Evolutionary conservation across 2,797 vertebrate genomes (phyloP).

Genomic region (Triplophysa yarkandensis): DNA sequence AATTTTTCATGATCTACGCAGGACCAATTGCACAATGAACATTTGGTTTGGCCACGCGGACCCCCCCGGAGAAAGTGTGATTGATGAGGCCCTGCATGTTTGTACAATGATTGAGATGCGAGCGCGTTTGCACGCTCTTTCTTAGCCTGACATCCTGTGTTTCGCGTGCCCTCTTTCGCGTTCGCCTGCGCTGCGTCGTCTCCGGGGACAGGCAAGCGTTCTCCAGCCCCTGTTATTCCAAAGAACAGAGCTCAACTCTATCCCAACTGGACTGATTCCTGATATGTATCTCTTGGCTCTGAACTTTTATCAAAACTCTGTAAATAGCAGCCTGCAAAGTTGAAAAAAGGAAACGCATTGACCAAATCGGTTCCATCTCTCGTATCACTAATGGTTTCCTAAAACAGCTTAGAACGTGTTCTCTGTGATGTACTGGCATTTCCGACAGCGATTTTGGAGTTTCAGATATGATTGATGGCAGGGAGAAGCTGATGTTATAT

Average conservation of each 20-base stretch:
- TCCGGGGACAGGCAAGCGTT: constrained; percentile 19
- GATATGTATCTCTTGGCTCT: constrained; percentile 72
- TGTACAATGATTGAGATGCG: constrained; percentile 46
- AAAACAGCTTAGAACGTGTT: constrained; percentile 58
- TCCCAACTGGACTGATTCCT: constrained; percentile 57
- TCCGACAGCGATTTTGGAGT: constrained; percentile 58
- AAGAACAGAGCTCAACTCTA: constrained; percentile 51
- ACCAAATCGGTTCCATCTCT: constrained; percentile 68
- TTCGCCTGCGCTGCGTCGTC: constrained; percentile 37
- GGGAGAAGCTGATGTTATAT: constrained; percentile 50
- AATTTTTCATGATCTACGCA: constrained; percentile 72
- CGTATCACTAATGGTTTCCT: constrained; percentile 70
- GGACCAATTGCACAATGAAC: constrained; percentile 74
- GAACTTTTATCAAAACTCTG: constrained; percentile 71
- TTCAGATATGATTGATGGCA: constrained; percentile 59
- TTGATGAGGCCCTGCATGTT: constrained; percentile 67
- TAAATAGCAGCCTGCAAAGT: constrained; percentile 71
- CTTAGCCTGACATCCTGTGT: not conserved
- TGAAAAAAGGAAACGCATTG: constrained; percentile 67
- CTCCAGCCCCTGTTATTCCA: constrained; percentile 17
- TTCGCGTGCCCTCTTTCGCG: constrained; percentile 32
- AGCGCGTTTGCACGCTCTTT: not conserved
- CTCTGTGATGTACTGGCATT: constrained; percentile 52
- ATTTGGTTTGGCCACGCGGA: constrained; percentile 69
- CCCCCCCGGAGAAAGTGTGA: constrained; percentile 69